Conservation (phyloP, 2,888 invertebrate genomes). For the Drosophila setosimentum region DNA sequence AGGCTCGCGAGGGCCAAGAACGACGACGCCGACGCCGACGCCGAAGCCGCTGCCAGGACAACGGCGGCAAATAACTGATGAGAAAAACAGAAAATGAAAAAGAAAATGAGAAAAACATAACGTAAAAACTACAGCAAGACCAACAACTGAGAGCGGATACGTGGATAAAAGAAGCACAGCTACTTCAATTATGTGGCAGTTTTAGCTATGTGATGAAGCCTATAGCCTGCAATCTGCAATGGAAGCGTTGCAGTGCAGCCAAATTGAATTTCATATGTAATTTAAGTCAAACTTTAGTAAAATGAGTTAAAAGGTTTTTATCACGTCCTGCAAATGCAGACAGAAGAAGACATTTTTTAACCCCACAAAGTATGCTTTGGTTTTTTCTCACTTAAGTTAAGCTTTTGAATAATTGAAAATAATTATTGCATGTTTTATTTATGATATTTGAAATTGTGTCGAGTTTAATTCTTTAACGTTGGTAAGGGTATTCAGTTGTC, state of each 20-base stretch:
- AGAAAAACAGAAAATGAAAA: constrained; percentile 5
- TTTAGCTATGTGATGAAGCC: constrained; percentile 12
- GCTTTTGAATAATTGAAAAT: background rate
- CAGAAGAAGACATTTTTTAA: background rate
- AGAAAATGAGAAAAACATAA: constrained; percentile 19
- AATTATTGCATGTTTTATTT: background rate
- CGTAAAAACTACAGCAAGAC: constrained; percentile 14
- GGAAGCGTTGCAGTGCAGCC: background rate
- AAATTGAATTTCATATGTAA: background rate
- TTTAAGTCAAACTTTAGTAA: background rate
- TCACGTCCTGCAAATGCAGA: background rate
- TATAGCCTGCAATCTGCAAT: background rate
- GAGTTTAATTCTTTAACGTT: background rate
- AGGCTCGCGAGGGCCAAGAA: constrained; percentile 52
- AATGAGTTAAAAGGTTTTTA: background rate
- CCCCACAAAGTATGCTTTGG: constrained; percentile 4
- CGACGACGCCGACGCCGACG: background rate
- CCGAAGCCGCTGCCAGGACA: constrained; percentile 54
- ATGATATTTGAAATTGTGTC: background rate
- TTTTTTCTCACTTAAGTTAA: background rate
- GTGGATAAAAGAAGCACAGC: constrained; percentile 11
- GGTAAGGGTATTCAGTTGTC: constrained; percentile 31
- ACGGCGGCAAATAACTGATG: constrained; percentile 48
- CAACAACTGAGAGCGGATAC: constrained; percentile 19
- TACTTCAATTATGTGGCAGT: constrained; percentile 12